Conservation (phyloP, 2,888 invertebrate genomes). For the Drosophila antonietae region DNA sequence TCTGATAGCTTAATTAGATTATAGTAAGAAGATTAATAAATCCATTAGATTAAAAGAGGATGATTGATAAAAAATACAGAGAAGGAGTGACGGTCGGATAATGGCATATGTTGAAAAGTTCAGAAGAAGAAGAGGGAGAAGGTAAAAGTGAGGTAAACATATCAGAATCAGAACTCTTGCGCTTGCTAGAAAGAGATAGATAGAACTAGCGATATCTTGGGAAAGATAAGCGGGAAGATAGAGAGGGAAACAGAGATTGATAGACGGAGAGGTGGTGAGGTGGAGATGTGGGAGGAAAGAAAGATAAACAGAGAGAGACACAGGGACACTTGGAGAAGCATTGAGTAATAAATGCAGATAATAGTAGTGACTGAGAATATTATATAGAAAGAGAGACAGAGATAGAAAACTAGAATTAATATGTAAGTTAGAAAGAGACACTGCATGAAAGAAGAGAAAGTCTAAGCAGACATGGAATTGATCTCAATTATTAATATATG, state of each 20-base stretch:
- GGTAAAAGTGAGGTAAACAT: not conserved
- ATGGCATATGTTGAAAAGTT: too few species aligned
- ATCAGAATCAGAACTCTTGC: too few species aligned
- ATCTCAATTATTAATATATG: not conserved
- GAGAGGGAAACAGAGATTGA: not conserved
- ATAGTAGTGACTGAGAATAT: too few species aligned
- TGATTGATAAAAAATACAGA: not conserved
- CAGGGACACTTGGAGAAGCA: too few species aligned
- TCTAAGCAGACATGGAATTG: not conserved
- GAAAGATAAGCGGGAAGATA: too few species aligned
- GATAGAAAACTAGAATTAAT: not conserved
- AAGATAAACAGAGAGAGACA: not conserved
- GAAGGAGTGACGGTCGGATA: not conserved
- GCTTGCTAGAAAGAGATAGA: too few species aligned
- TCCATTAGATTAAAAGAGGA: not conserved
- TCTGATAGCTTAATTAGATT: not conserved
- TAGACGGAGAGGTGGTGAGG: not conserved
- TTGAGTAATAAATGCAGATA: too few species aligned
- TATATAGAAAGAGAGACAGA: not conserved
- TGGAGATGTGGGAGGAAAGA: not conserved
- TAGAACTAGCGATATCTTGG: too few species aligned
- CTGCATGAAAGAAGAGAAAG: not conserved
- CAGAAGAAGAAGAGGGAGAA: not conserved
- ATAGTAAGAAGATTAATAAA: not conserved
- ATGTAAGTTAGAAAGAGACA: not conserved